Evolutionary conservation across 2,797 vertebrate genomes (phyloP).

Genomic region (Arctocebus calabarensis): DNA sequence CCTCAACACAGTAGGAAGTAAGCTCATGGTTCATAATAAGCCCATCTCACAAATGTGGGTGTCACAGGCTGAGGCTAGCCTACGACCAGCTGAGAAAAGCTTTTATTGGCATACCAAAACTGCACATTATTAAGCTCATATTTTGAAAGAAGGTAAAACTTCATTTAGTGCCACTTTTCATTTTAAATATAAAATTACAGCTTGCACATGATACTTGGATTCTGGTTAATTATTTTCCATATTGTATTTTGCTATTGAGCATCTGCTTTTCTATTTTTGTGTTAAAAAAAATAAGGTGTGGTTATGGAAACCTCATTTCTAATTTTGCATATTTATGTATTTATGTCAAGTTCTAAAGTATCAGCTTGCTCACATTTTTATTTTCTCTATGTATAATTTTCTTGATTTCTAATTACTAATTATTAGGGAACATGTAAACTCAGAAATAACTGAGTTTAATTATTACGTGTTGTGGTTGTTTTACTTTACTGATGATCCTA

Average conservation of each 20-base stretch:
- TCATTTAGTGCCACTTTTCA: background rate
- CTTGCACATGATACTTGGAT: background rate
- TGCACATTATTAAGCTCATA: background rate
- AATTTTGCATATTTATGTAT: background rate
- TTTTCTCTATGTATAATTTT: background rate
- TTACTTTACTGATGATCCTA: background rate
- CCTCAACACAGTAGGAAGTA: background rate
- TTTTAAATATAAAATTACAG: background rate
- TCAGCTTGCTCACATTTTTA: background rate
- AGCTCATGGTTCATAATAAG: fast-evolving
- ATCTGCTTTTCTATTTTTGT: conserved; percentile 19
- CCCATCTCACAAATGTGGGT: fast-evolving
- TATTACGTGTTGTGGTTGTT: background rate
- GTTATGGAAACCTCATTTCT: background rate
- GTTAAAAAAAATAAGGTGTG: conserved; percentile 17
- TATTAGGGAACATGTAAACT: background rate
- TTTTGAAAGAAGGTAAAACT: conserved; percentile 6
- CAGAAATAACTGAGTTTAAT: background rate
- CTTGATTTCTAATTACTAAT: background rate
- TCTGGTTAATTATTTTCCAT: background rate
- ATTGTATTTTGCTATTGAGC: background rate
- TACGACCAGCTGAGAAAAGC: background rate
- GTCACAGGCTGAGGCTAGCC: fast-evolving
- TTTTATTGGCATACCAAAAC: background rate
- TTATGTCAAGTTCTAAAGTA: background rate